These are phyloP conservation scores for Ceyx cyanopectus DNA, from an alignment of 2,113 vertebrate species.

Conservation along the genomic window DNA sequence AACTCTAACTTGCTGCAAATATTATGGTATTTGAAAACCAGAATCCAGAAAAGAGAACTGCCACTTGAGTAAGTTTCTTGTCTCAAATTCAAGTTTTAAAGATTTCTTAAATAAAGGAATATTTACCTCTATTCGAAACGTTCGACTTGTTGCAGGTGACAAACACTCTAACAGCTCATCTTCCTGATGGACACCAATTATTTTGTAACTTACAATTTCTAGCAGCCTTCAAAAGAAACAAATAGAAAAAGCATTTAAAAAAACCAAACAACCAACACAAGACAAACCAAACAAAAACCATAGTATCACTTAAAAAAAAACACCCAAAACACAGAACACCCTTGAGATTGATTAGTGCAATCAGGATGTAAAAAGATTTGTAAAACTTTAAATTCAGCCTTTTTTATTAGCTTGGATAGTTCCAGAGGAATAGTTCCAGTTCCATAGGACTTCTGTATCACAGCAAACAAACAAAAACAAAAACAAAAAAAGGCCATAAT, in stretches of 20 bases:
- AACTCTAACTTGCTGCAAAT: neutral
- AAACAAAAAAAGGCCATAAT: neutral
- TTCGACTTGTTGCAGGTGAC: slow-evolving; percentile 97
- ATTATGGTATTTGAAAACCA: neutral
- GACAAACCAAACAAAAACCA: too few relatives aligned
- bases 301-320: too few relatives aligned
- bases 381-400: neutral
- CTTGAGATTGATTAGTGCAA: neutral
- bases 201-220: slow-evolving; percentile 99
- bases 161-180: slow-evolving; percentile 99
- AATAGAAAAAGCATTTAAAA: neutral
- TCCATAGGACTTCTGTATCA: neutral
- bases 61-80: neutral
- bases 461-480: neutral
- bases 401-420: neutral
- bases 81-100: neutral
- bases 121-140: slow-evolving; percentile 98
- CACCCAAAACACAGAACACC: too few relatives aligned
- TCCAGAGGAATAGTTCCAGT: neutral
- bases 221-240: slow-evolving; percentile 86
- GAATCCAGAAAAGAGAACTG: neutral
- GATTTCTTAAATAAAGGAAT: neutral
- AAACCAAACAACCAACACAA: too few relatives aligned
- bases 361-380: neutral
- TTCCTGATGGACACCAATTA: slow-evolving; percentile 98